These are phyloP conservation scores for Micropoecilia bifurca DNA, from an alignment of 2,797 vertebrate genomes.

Conservation along the genomic window DNA sequence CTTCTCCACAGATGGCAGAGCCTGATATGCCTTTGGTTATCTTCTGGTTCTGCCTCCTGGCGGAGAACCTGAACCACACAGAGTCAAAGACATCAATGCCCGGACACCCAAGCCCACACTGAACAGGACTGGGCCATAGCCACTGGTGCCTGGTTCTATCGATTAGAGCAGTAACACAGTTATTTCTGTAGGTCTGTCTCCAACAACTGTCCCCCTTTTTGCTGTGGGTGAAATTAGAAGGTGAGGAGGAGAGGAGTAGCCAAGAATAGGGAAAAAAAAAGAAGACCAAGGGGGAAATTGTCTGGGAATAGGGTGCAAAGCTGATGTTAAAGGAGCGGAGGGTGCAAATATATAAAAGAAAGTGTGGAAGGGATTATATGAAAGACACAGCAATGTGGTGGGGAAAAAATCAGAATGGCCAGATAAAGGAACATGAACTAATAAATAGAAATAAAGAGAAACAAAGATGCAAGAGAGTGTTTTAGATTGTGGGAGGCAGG, in stretches of 20 bases:
- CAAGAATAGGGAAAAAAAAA: constrained; percentile 2
- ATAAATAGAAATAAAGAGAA: constrained; percentile 52
- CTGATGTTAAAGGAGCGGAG: constrained; percentile 25
- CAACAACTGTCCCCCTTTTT: constrained; percentile 67
- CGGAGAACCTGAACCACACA: constrained; percentile 35
- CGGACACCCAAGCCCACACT: constrained; percentile 28
- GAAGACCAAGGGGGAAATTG: constrained; percentile 38
- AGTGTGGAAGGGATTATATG: constrained; percentile 12
- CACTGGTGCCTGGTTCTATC: constrained; percentile 77
- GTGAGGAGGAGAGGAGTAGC: not conserved
- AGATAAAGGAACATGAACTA: constrained; percentile 60
- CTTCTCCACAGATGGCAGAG: constrained; percentile 56
- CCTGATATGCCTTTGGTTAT: constrained; percentile 67
- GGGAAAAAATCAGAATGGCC: constrained; percentile 6
- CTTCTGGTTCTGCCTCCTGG: constrained; percentile 60
- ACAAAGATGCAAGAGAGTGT: constrained; percentile 45
- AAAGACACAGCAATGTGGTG: constrained; percentile 20
- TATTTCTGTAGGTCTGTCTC: constrained; percentile 78
- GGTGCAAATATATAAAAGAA: constrained; percentile 14
- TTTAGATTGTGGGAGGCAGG: constrained; percentile 26
- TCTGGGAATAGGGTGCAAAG: constrained; percentile 34
- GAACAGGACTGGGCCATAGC: constrained; percentile 55
- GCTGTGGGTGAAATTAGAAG: constrained; percentile 35
- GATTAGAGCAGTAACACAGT: constrained; percentile 78
- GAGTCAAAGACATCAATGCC: constrained; percentile 11